Percentiles rank a stretch among this genome's conserved stretches.
phyloP scores from a whole-genome alignment of 2,113 vertebrate species.

The Leptobrachium leishanense region DNA sequence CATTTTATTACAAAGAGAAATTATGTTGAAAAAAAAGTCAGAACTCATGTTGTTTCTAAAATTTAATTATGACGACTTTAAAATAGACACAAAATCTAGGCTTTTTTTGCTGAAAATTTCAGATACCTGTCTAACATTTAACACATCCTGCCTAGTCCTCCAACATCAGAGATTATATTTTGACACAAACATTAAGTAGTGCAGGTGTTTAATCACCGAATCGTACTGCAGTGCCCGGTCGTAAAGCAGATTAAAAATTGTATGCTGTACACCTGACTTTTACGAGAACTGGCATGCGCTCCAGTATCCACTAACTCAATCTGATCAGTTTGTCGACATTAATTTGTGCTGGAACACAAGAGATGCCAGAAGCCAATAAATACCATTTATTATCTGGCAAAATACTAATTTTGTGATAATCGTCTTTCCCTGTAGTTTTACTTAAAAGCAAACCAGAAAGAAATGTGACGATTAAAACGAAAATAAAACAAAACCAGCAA shows the following conservation, averaged over 20 bases:
- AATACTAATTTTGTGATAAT: slow-evolving; percentile 32
- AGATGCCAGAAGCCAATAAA: slow-evolving; percentile 32
- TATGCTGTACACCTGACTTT: slow-evolving; percentile 12
- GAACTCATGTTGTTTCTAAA: no score
- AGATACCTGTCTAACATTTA: no score
- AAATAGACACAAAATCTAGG: no score
- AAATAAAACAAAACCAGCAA: no score
- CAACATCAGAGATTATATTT: no score
- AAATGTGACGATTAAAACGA: background rate
- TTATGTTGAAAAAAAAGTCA: no score
- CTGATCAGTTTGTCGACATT: slow-evolving; percentile 24
- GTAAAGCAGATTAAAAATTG: background rate
- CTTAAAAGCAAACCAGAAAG: background rate
- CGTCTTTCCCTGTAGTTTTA: slow-evolving; percentile 12
- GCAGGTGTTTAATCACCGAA: background rate
- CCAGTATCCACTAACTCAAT: slow-evolving; percentile 13
- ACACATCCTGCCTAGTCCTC: no score
- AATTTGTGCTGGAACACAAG: slow-evolving; percentile 5
- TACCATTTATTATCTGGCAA: slow-evolving; percentile 12
- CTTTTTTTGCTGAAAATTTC: no score
- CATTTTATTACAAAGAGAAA: no score
- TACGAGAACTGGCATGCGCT: background rate
- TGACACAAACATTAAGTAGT: background rate
- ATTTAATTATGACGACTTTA: no score
- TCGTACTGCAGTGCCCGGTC: background rate